phyloP scores from a whole-genome alignment of 2,888 invertebrate species.

The Tetramorium bicarinatum region DNA sequence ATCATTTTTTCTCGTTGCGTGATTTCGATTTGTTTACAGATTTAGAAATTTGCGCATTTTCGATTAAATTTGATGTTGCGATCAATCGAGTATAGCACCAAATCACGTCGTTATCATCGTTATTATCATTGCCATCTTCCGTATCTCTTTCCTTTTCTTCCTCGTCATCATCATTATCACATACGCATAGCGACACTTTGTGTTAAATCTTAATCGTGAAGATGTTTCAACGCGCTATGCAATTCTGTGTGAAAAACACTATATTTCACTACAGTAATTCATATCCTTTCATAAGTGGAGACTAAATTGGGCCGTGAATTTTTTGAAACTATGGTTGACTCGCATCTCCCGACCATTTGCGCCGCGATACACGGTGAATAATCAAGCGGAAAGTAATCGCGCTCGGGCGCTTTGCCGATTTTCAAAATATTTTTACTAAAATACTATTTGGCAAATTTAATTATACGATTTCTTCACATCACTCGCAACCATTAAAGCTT shows the following conservation, averaged over 20 bases:
- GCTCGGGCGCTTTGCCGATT: not conserved
- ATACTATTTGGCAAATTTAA: not conserved
- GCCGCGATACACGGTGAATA: not conserved
- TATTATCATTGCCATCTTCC: slow-evolving; percentile 4
- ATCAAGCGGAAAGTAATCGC: not conserved
- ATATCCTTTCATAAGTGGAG: slow-evolving; percentile 59
- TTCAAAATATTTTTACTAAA: slow-evolving; percentile 13
- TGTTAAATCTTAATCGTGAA: slow-evolving; percentile 9
- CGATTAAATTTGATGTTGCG: slow-evolving; percentile 9
- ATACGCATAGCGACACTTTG: slow-evolving; percentile 22
- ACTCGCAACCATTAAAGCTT: not conserved
- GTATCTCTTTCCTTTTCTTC: not conserved
- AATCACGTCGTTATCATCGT: slow-evolving; percentile 10
- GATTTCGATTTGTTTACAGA: slow-evolving; percentile 37
- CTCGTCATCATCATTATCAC: slow-evolving; percentile 8
- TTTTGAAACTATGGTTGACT: slow-evolving; percentile 11
- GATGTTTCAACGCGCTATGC: slow-evolving; percentile 22
- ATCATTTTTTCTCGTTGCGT: not conserved
- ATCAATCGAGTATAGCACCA: slow-evolving; percentile 8
- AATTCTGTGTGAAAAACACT: slow-evolving; percentile 65
- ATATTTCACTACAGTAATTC: slow-evolving; percentile 71
- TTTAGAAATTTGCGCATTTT: slow-evolving; percentile 27
- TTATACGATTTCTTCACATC: not conserved
- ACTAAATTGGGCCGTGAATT: slow-evolving; percentile 41
- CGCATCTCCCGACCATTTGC: slow-evolving; percentile 19